Base-by-base conservation (phyloP, 92 coral and sea anemone genomes). In the Palythoa heliodiscus region DNA sequence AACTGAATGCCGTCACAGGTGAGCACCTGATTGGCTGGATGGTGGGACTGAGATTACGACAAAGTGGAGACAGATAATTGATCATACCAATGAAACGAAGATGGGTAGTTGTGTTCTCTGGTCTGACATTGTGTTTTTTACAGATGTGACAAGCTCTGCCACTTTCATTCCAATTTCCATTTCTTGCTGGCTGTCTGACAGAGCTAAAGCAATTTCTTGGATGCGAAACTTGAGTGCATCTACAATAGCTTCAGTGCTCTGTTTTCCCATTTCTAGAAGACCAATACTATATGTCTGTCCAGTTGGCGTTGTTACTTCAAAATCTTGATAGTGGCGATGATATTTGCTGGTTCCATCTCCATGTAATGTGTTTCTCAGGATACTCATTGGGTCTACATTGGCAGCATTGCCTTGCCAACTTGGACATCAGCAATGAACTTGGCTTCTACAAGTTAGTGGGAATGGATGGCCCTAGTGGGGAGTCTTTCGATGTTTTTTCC, bases 311-410 rank as follows among this genome's bases (percentile, higher is more conserved):
- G 88, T 75, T 40, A 85, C 54, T 23, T 85, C 87, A 7, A 85
- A 85, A 61, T 85, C 88, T 11, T 85, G 88, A 47, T 85, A 85
- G 25, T 85, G 88, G 22, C 76, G 76, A 60, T 85, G 88, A 60
- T 75, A 85, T 60, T 85, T 85, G 23, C 82, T 85, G 71, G 88
- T 85, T 35, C 88, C 88, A 75, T 85, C 88, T 63, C 88, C 75
- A 24, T 75, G 83, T 55, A 85, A 80, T 15, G 88, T 85, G 82
- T 85, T 75, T n/a, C 83, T 75, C 52, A 85, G 47, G 20, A 84
- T 6, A 58, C 64, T 13, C 66, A 47, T 58, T 75, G 88, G 74
- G 75, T 82, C 24, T 48, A 67, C 14, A 75, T 68, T 67, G 68
- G 75, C 40, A 74, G 82, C 75, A 85, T 85, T 74, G 88, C 88